A percentile compares a stretch with the other conserved stretches of the same genome.
Conservation (phyloP, 2,888 invertebrate species). For the Drosophila suboccidentalis region DNA sequence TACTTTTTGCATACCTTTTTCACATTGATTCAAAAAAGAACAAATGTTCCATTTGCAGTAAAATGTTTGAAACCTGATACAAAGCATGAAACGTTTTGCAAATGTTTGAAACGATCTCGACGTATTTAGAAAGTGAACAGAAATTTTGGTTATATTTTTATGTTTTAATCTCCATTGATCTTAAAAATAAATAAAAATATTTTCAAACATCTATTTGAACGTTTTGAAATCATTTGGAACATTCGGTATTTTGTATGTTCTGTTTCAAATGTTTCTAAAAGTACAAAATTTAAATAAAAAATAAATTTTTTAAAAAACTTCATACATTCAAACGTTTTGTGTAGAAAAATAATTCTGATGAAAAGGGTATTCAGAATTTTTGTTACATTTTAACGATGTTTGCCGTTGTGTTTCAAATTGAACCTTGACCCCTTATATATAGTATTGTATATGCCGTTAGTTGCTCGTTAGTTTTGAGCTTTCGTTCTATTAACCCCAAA, state of each 20-base stretch:
- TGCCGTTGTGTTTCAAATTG: constrained; percentile 36
- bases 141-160: no score
- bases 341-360: background rate
- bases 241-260: background rate
- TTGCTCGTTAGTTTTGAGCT: constrained; percentile 7
- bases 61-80: constrained; percentile 5
- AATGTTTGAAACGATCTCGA: background rate
- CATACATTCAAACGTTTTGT: background rate
- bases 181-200: no score
- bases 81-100: background rate
- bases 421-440: constrained; percentile 16
- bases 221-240: background rate
- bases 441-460: background rate
- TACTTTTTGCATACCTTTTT: constrained; percentile 19
- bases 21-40: background rate
- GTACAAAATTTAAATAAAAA: background rate
- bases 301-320: background rate
- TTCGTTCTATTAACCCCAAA: constrained; percentile 18
- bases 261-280: background rate
- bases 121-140: background rate
- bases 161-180: background rate
- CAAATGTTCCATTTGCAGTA: background rate
- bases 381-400: constrained; percentile 31
- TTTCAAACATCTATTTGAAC: background rate
- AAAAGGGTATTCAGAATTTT: constrained; percentile 27